These are phyloP conservation scores for Psettodes erumei DNA, from an alignment of 2,113 vertebrate species.

Conservation along the genomic window DNA sequence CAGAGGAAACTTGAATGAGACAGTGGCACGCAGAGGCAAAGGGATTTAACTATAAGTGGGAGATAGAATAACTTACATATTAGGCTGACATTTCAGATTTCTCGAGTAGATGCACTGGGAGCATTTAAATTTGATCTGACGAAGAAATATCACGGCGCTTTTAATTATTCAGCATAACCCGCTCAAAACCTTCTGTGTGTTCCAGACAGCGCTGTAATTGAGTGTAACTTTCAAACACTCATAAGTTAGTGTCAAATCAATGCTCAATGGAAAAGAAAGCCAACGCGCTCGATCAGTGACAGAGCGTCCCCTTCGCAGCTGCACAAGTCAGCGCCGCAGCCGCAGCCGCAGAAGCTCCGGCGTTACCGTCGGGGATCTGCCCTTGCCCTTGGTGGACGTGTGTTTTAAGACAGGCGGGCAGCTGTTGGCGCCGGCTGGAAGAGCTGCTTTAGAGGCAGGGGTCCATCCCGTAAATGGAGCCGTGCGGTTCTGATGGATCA, in stretches of 20 bases:
- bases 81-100: neutral
- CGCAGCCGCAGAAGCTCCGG: slow-evolving; percentile 36
- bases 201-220: slow-evolving; percentile 42
- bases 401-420: slow-evolving; percentile 77
- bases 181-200: slow-evolving; percentile 30
- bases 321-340: slow-evolving; percentile 37
- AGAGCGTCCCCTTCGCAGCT: slow-evolving; percentile 38
- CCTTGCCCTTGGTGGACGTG: slow-evolving; percentile 78
- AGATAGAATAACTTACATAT: neutral
- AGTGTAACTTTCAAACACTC: slow-evolving; percentile 50
- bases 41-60: neutral
- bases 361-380: slow-evolving; percentile 62
- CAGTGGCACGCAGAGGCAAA: neutral
- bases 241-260: slow-evolving; percentile 55
- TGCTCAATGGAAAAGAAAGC: slow-evolving; percentile 50
- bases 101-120: neutral
- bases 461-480: slow-evolving; percentile 77
- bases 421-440: slow-evolving; percentile 77
- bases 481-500: slow-evolving; percentile 80
- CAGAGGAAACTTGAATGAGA: slow-evolving; percentile 37
- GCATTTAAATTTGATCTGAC: slow-evolving; percentile 11
- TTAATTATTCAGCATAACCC: slow-evolving; percentile 49
- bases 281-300: slow-evolving; percentile 60
- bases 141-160: slow-evolving; percentile 4
- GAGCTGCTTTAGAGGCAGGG: slow-evolving; percentile 76